Conservation (phyloP, 2,797 vertebrate species). For the Aulostomus chinensis region DNA sequence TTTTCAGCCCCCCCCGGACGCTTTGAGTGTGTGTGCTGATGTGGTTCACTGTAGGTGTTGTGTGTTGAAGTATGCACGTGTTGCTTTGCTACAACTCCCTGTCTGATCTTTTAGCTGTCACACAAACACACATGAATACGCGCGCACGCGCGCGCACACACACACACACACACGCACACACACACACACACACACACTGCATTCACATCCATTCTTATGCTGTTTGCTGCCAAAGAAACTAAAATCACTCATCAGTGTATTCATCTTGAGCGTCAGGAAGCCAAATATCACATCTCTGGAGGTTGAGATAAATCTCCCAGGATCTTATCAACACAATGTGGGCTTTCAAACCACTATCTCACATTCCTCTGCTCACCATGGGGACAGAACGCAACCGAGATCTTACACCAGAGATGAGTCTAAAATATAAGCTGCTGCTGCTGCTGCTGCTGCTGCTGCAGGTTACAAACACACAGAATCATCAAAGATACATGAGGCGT, state of each 20-base stretch:
- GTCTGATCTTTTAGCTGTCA: too few relatives aligned
- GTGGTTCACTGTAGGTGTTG: background rate
- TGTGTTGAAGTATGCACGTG: too few relatives aligned
- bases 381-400: conserved; percentile 22
- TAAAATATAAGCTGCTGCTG: conserved; percentile 1
- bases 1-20: background rate
- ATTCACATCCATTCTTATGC: too few relatives aligned
- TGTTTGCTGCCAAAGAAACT: too few relatives aligned
- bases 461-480: conserved; percentile 26
- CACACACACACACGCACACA: too few relatives aligned
- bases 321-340: conserved; percentile 34
- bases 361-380: conserved; percentile 38
- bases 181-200: too few relatives aligned
- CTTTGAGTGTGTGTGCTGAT: conserved; percentile 16
- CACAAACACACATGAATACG: too few relatives aligned
- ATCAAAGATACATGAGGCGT: conserved; percentile 35
- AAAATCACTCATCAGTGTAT: background rate
- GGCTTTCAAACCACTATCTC: conserved; percentile 29
- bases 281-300: conserved; percentile 33
- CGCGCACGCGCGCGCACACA: too few relatives aligned
- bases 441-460: too few relatives aligned
- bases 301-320: conserved; percentile 37
- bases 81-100: too few relatives aligned
- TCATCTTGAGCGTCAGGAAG: conserved; percentile 23
- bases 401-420: conserved; percentile 17